Evolutionary conservation across 2,888 invertebrate genomes (phyloP).

Genomic region (Drosophila borborema): DNA sequence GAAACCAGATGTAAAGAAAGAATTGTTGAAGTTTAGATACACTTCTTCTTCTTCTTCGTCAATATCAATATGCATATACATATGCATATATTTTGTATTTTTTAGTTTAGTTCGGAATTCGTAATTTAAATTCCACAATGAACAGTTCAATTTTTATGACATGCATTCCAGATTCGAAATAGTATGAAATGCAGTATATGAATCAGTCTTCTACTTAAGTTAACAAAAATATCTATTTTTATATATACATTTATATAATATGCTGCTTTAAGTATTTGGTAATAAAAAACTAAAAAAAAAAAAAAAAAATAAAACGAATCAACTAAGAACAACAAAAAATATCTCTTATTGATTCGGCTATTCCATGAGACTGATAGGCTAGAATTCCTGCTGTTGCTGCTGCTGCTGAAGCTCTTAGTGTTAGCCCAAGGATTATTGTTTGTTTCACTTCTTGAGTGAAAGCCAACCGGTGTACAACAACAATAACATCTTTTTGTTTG

Average conservation of each 20-base stretch:
- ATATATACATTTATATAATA: neutral
- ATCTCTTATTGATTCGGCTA: slow-evolving; percentile 40
- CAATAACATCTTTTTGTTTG: slow-evolving; percentile 27
- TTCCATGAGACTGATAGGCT: slow-evolving; percentile 1
- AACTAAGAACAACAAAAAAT: slow-evolving; percentile 7
- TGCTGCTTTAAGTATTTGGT: neutral
- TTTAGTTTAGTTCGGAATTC: too few species aligned
- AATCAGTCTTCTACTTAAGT: too few species aligned
- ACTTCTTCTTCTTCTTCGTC: neutral
- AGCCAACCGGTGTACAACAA: slow-evolving; percentile 31
- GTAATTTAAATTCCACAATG: too few species aligned
- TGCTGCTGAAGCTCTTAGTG: neutral
- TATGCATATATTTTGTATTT: too few species aligned
- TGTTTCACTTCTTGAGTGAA: slow-evolving; percentile 26
- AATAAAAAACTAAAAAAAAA: neutral
- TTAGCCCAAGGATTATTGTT: slow-evolving; percentile 9
- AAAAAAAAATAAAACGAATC: neutral
- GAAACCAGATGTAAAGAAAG: neutral
- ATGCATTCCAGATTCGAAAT: too few species aligned
- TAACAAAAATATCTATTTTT: neutral
- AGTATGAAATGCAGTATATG: too few species aligned
- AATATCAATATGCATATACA: neutral
- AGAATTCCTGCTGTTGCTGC: neutral
- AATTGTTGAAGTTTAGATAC: neutral
- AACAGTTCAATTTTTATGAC: too few species aligned